Evolutionary conservation across 2,888 invertebrate species (phyloP), one percentile per base, ranked within the genome.

Genomic region (Drosophila helvetica): DNA sequence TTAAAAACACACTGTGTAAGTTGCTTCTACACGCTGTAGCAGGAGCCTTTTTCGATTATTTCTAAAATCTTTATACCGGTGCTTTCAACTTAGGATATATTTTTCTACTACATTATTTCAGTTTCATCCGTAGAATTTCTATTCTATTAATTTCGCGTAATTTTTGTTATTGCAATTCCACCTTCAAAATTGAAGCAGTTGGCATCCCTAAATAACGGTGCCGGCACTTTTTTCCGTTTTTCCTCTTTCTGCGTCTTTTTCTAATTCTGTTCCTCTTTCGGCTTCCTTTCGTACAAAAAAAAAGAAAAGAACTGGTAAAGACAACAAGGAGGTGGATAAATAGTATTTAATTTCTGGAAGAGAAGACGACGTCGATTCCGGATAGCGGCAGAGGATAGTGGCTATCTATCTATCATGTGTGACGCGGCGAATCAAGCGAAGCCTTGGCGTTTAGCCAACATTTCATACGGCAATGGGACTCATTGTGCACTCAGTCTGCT

Each of bases 391-490:
- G 38, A 38, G 2, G 15, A 38, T 15, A 22, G 22, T 22, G 7
- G 15, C 7, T n/a, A n/a, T n/a, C 15, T 38, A 38, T 38, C 15
- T n/a, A n/a, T 2, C 15, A 86, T 79, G 79, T 64, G 47, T 54
- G 46, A 57, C 43, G n/a, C 38, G 12, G 55, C 42, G 22, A 62
- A 58, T 38, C 38, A n/a, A 38, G n/a, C 38, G 38, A 60, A 75
- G 22, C 76, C 84, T 1, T 86, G 84, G 84, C 54, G 61, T 2
- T 19, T 71, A 27, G 22, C 55, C 12, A 54, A 67, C 46, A 74
- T 66, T 47, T 42, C 68, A 10, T 88, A 88, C 54, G 70, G 81
- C 9, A 66, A 47, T n/a, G 88, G 84, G 0, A 51, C 75, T 3
- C 25, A 22, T 22, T 22, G 51, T 1, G 79, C 74, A 1, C 55